phyloP scores from a whole-genome alignment of 2,797 vertebrate genomes.

The Myotis planiceps region DNA sequence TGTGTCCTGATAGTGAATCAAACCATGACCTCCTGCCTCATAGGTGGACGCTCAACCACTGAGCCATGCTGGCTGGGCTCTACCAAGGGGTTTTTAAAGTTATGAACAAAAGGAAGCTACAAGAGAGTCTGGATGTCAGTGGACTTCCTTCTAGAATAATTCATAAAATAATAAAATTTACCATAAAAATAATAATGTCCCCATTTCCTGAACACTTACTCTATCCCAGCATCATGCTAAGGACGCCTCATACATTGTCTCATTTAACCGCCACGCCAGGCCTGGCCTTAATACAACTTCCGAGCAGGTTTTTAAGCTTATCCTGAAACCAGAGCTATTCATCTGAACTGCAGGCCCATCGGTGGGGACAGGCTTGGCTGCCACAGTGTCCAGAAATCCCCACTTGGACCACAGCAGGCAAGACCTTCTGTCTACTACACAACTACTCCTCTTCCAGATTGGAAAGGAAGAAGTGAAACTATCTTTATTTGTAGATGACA shows the following conservation, averaged over 20 bases:
- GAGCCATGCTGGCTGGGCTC: not conserved
- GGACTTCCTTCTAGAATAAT: conserved; percentile 21
- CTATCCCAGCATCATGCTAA: not conserved
- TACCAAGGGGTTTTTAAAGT: not conserved
- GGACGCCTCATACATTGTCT: not conserved
- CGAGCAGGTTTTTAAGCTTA: not conserved
- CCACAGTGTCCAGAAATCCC: not conserved
- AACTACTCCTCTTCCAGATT: not conserved
- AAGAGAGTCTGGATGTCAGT: not conserved
- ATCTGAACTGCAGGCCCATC: not conserved
- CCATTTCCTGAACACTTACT: not conserved
- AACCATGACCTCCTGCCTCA: not conserved
- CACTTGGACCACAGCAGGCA: not conserved
- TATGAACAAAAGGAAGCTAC: conserved; percentile 13
- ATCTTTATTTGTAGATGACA: not conserved
- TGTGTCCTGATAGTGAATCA: not conserved
- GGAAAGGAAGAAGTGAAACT: not conserved
- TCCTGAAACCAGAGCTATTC: not conserved
- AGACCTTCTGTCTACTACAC: not conserved
- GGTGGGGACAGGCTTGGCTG: not conserved
- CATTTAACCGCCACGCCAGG: too few species aligned
- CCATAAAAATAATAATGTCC: not conserved
- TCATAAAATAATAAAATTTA: not conserved
- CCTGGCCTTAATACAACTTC: not conserved
- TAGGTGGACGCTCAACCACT: not conserved